Evolutionary conservation across 2,888 invertebrate genomes (phyloP), one percentile per base, ranked within the genome.

Genomic region (Macaria liturata): DNA sequence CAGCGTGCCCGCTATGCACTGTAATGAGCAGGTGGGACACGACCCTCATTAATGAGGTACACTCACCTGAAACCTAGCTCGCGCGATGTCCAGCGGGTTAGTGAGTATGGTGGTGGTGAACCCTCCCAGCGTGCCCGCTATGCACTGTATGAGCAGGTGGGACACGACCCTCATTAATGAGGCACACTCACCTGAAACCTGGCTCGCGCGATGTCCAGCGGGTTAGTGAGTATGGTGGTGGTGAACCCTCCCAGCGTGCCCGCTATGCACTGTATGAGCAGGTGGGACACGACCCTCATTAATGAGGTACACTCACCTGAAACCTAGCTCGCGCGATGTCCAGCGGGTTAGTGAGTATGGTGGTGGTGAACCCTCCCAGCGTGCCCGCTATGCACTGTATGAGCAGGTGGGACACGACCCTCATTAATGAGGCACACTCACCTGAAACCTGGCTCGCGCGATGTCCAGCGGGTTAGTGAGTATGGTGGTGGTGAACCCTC

Each of bases 391-490:
- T 40, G 7, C 8, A 40, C 4, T 9, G 8, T 40, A 40, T 40
- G 3, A 40, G 9, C n/a, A n/a, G n/a, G 73, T 96, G 95, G 0
- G 97, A 95, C 20, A 20, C 20, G 2, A 20, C 20, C 20, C 20
- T 20, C 20, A 20, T 20, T 20, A 9, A 32, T 4, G 47, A 9
- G 8, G 32, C 9, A 6, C 4, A 9, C 37, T 30, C 7, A 96
- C 97, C 94, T 99, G 99, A 47, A 99, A 90, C 71, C 99, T 93
- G 0, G 98, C 98, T 37, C 99, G 93, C 8, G 98, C 96, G 40
- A 98, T 96, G 78, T 99, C 99, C 75, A 99, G 84, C 0, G 98
- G 98, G 91, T 99, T 99, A n/a, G 98, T 98, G 53, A 99, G 93
- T 57, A 98, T 92, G 7, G 98, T 97, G 32, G 98, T 97, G 4